phyloP scores from a whole-genome alignment of 1,140 invertebrate species.

The Fopius arisanus region DNA sequence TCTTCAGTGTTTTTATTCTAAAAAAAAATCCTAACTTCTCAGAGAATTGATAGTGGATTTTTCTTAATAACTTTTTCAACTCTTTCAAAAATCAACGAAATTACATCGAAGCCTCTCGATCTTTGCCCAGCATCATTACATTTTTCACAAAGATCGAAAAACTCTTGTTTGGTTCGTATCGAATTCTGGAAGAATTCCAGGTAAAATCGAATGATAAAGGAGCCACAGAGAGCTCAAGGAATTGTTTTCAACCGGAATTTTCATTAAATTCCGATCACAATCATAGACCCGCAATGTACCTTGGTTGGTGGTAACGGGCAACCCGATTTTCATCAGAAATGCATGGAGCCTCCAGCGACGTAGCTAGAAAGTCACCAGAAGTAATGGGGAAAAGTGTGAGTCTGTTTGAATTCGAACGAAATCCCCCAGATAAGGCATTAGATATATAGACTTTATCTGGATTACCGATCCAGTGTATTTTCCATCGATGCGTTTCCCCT shows the following conservation, averaged over 20 bases:
- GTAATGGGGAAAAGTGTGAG: slow-evolving; percentile 37
- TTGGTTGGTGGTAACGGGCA: background rate
- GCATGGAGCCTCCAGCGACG: slow-evolving; percentile 50
- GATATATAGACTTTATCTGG: slow-evolving; percentile 48
- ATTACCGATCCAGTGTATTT: slow-evolving; percentile 47
- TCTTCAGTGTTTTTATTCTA: too few relatives aligned
- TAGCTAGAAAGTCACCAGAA: slow-evolving; percentile 30
- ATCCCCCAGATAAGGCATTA: slow-evolving; percentile 54
- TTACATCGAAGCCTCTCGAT: too few relatives aligned
- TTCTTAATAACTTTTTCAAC: too few relatives aligned
- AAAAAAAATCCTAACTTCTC: too few relatives aligned
- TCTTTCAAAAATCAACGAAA: too few relatives aligned
- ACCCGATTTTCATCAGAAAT: slow-evolving; percentile 60
- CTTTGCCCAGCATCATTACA: too few relatives aligned
- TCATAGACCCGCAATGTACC: slow-evolving; percentile 31
- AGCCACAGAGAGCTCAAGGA: slow-evolving; percentile 14
- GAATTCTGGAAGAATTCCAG: background rate
- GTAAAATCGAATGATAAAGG: background rate
- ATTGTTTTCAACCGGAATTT: slow-evolving; percentile 46
- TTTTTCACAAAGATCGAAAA: too few relatives aligned
- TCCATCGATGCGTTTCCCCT: slow-evolving; percentile 40
- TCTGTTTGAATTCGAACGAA: slow-evolving; percentile 50
- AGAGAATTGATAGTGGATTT: too few relatives aligned
- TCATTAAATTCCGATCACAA: slow-evolving; percentile 59
- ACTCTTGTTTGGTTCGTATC: background rate